Evolutionary conservation across 1,140 invertebrate genomes (phyloP), one percentile per base, ranked within the genome.

Genomic region (Drosophila nasuta): DNA sequence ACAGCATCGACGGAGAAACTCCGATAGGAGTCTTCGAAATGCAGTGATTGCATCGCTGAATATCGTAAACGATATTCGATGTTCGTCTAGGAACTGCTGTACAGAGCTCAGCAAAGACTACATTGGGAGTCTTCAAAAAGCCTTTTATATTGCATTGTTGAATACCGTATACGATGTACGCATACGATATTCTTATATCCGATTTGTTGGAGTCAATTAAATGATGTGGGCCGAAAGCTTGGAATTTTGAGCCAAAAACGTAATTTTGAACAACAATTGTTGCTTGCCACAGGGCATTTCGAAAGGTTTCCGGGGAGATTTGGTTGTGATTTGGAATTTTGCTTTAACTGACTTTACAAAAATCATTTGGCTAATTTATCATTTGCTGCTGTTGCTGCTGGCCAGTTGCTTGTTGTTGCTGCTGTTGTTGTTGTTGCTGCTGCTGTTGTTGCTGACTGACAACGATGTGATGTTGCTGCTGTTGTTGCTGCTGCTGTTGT

Each of bases 351-450:
- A 91, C 90, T 88, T 91, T 91, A 90, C 90, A 91, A 91, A 91
- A 91, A 91, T 91, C 90, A 85, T 91, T 91, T 81, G 90, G 90
- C 90, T 91, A 91, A 90, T 91, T 91, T 72, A 90, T 75, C 82
- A 91, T 87, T 90, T 91, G 89, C 77, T 89, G 85, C 25, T 82
- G 76, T 52, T 88, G 83, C 77, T 87, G 89, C 52, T 82, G 77
- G 15, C 49, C 68, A 41, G 74, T 59, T 46, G 71, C 75, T 56
- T 85, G 79, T 15, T 78, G 75, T 52, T 77, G 81, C 10, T 74
- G 79, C 30, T 83, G 81, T 62, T 76, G 79, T 38, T 38, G 35
- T 38, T 38, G 35, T 10, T 43, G 43, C 25, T 65, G 43, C 46
- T 80, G 76, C 15, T 86, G 86, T 17, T 83, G 86, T 28, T 91